phyloP scores from a whole-genome alignment of 2,113 vertebrate species.

The Campylomormyrus tamandua region DNA sequence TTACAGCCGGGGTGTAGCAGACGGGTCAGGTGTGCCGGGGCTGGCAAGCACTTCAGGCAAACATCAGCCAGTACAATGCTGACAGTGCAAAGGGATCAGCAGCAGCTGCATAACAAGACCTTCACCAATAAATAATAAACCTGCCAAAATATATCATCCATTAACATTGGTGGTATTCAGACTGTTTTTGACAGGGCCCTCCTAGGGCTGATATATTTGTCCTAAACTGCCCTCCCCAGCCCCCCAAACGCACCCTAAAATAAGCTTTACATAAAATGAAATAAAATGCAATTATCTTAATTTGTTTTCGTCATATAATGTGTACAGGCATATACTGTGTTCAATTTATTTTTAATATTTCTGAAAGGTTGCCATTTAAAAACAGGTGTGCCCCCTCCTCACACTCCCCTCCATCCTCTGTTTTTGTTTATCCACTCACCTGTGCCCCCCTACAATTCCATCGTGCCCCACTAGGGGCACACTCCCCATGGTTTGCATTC shows the following conservation, averaged over 20 bases:
- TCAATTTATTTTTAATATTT: background rate
- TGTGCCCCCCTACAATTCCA: background rate
- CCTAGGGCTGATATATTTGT: background rate
- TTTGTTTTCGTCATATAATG: background rate
- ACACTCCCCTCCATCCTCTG: background rate
- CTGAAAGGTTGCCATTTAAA: background rate
- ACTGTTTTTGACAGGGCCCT: background rate
- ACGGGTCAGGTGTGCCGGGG: background rate
- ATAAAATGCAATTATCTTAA: background rate
- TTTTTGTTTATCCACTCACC: background rate
- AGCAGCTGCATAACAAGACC: background rate
- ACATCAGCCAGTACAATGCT: background rate
- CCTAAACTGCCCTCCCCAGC: background rate
- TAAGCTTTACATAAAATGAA: background rate
- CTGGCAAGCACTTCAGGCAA: background rate
- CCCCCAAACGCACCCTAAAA: background rate
- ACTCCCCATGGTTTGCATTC: background rate
- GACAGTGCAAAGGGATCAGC: background rate
- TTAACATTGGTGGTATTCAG: background rate
- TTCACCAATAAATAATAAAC: background rate
- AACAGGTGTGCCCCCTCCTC: background rate
- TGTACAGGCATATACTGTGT: background rate
- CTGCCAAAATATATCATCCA: background rate
- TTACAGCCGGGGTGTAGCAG: background rate
- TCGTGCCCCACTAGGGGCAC: background rate